A percentile compares a stretch with the other conserved stretches of the same genome.
Evolutionary conservation across 1,140 invertebrate genomes (phyloP).

Genomic region (Lerema accius): DNA sequence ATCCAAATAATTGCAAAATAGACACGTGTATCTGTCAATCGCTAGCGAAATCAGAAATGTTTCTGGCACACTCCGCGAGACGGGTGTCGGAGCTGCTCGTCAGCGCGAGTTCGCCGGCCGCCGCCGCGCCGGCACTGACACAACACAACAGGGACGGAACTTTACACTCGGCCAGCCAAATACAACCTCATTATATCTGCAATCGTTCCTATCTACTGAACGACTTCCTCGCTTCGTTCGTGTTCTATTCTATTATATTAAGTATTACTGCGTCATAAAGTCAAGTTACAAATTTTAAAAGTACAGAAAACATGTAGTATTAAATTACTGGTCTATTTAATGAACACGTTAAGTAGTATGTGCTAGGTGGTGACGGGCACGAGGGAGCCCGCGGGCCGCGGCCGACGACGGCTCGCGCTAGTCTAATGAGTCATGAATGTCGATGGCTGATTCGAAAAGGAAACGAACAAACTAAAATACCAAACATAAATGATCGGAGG

Average conservation of each 20-base stretch:
- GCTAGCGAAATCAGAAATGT: too few species aligned
- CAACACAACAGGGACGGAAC: constrained; percentile 13
- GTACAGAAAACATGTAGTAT: neutral
- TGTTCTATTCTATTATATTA: neutral
- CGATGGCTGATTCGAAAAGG: constrained; percentile 43
- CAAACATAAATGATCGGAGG: constrained; percentile 40
- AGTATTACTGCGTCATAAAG: neutral
- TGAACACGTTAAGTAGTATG: neutral
- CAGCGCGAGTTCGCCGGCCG: constrained; percentile 15
- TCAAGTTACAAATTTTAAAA: neutral
- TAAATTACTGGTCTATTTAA: neutral
- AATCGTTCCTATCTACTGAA: neutral
- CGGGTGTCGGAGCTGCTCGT: neutral
- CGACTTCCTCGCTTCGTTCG: too few species aligned
- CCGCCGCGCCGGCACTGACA: constrained; percentile 3
- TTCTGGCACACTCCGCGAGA: neutral
- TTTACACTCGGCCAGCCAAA: neutral
- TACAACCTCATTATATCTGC: neutral
- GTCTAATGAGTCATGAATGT: constrained; percentile 37
- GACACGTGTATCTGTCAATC: too few species aligned
- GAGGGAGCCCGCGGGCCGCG: neutral
- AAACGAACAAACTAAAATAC: constrained; percentile 42
- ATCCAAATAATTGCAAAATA: too few species aligned
- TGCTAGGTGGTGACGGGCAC: neutral
- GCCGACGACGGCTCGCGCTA: neutral